Base-by-base conservation (phyloP, 2,888 invertebrate genomes). In the Antheraea assamensis region DNA sequence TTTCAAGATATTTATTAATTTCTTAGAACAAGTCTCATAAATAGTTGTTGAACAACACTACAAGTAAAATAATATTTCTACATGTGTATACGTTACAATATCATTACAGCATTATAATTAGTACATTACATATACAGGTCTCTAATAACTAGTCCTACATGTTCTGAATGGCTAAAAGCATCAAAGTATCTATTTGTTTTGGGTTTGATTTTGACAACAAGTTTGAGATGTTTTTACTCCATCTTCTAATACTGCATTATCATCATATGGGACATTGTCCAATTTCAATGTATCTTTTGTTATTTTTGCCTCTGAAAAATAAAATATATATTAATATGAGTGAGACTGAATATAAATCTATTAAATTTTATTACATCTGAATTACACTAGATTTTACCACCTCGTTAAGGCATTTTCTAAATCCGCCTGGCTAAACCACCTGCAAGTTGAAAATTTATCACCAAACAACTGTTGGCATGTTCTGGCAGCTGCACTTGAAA, bases 261-360 rank as follows among this genome's bases (percentile, higher is more conserved):
- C 95, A 87, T 96, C 94, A 79, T 92, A 96, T 3, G 95, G 95
- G 5, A 96, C 91, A 89, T 97, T 97, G 49, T 97, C 96, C 72
- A 96, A 80, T 85, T 95, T 95, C 0, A 91, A 80, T 17, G 95
- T 96, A 74, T 97, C 96, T 74, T 95, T 87, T 31, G 95, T 96
- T 75, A 97, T 95, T 78, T 89, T 94, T 24, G 96, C 95, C 83
- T 95, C 96, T 96, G 89, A 76, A 95, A 96, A 79, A 77, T 90
- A 78, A 73, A 49, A 71, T 35, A 27, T 30, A 21, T 17, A 27
- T 30, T 64, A 30, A 61, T 24, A 2, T 61, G 17, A 61, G 24
- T 61, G 17, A 61, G 27, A 24, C 24, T 61, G 5, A 61, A 27
- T 27, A 27, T 27, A 58, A 31, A 5, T 31, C 27, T 13, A 55